phyloP scores from a whole-genome alignment of 2,888 invertebrate species.

The Gari tellinella region DNA sequence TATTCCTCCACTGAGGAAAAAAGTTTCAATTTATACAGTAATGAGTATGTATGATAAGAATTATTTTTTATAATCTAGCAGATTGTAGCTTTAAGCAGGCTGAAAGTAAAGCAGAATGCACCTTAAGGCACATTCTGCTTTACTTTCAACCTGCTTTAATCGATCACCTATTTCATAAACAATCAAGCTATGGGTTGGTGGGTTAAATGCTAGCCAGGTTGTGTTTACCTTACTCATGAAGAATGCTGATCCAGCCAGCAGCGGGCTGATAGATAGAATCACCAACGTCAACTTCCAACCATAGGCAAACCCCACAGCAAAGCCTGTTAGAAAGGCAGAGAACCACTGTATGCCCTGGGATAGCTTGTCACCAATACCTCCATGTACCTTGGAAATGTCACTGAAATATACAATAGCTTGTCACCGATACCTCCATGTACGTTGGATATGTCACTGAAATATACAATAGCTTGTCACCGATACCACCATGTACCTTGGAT shows the following conservation, averaged over 20 bases:
- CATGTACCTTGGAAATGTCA: conserved; percentile 87
- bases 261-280: conserved; percentile 90
- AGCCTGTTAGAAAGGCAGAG: conserved; percentile 88
- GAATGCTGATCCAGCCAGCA: conserved; percentile 90
- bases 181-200: too few species aligned
- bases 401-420: conserved; percentile 81
- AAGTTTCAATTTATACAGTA: too few species aligned
- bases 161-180: too few species aligned
- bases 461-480: too few species aligned
- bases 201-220: too few species aligned
- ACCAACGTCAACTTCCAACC: conserved; percentile 94
- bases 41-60: too few species aligned
- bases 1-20: too few species aligned
- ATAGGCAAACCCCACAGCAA: conserved; percentile 89
- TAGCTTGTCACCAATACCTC: conserved; percentile 93
- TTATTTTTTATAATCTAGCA: too few species aligned
- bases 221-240: conserved; percentile 89
- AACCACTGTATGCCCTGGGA: conserved; percentile 90
- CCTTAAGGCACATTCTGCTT: too few species aligned
- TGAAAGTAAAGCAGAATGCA: too few species aligned
- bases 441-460: conserved; percentile 84
- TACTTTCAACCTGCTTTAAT: too few species aligned
- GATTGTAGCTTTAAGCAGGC: too few species aligned
- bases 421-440: conserved; percentile 93
- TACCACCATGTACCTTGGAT: conserved; percentile 90